These are phyloP conservation scores for Myotis pilosus DNA, from an alignment of 2,797 vertebrate genomes.

Conservation along the genomic window DNA sequence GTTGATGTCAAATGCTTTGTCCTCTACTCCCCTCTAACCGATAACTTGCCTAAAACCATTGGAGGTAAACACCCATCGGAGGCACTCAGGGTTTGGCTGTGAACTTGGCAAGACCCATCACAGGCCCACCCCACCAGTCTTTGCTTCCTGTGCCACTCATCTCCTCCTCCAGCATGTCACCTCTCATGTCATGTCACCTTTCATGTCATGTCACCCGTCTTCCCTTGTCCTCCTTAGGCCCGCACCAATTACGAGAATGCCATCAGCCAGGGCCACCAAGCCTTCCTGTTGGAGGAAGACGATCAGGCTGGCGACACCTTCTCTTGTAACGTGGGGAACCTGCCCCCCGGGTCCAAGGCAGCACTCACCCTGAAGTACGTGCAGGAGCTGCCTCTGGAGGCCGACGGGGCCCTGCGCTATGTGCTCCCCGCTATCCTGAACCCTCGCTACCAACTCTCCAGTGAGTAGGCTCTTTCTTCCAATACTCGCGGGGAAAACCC, in stretches of 20 bases:
- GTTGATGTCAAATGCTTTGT: neutral
- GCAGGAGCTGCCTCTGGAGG: conserved; percentile 87
- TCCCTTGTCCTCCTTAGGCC: conserved; percentile 58
- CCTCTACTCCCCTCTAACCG: neutral
- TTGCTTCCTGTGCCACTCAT: neutral
- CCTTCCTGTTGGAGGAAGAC: conserved; percentile 88
- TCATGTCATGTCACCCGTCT: neutral
- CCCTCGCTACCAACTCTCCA: conserved; percentile 85
- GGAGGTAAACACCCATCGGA: neutral
- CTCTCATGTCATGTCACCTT: too few relatives aligned
- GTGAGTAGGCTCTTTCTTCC: conserved; percentile 70
- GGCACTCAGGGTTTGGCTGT: neutral
- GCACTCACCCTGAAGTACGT: conserved; percentile 87
- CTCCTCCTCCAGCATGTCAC: neutral
- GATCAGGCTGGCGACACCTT: conserved; percentile 82
- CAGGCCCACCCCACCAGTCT: accelerated
- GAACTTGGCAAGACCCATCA: neutral
- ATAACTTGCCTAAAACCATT: neutral
- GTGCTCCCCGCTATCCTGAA: conserved; percentile 89
- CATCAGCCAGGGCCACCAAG: conserved; percentile 76
- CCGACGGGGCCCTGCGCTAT: conserved; percentile 86
- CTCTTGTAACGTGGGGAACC: conserved; percentile 83
- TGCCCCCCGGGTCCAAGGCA: conserved; percentile 85
- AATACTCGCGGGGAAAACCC: neutral
- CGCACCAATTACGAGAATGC: conserved; percentile 67